Conservation (phyloP, 2,888 invertebrate species). For the Melieria picta region DNA sequence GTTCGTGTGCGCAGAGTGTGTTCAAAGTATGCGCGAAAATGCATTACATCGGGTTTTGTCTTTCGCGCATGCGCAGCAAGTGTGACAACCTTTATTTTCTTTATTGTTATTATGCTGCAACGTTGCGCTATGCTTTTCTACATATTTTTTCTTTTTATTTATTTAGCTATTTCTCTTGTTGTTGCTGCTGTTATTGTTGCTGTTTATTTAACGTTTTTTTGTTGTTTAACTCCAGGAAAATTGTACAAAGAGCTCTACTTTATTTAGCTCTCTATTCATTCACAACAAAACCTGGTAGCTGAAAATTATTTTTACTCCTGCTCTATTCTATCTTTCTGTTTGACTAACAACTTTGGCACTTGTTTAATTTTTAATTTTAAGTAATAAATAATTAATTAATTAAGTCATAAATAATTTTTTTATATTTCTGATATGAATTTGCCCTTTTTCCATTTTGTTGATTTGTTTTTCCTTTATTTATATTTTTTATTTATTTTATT, state of each 20-base stretch:
- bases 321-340: too few relatives aligned
- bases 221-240: too few relatives aligned
- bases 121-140: conserved; percentile 35
- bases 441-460: not conserved
- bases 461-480: not conserved
- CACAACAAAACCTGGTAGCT: conserved; percentile 22
- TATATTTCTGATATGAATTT: too few relatives aligned
- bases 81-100: conserved; percentile 50
- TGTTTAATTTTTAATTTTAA: not conserved
- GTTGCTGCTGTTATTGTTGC: too few relatives aligned
- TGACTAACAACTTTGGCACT: too few relatives aligned
- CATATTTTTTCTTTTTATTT: conserved; percentile 14
- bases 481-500: not conserved
- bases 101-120: conserved; percentile 20
- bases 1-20: conserved; percentile 47
- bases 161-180: conserved; percentile 14
- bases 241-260: not conserved
- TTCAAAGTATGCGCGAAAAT: conserved; percentile 46
- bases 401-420: too few relatives aligned
- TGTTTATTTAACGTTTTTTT: too few relatives aligned
- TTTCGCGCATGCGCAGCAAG: conserved; percentile 47
- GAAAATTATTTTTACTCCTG: too few relatives aligned
- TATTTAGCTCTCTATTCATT: conserved; percentile 24
- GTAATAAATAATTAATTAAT: too few relatives aligned
- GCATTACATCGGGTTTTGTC: conserved; percentile 10